Percentiles rank a stretch among this genome's conserved stretches.
phyloP scores from a whole-genome alignment of 2,888 invertebrate genomes.

The Carterocephalus palaemon region DNA sequence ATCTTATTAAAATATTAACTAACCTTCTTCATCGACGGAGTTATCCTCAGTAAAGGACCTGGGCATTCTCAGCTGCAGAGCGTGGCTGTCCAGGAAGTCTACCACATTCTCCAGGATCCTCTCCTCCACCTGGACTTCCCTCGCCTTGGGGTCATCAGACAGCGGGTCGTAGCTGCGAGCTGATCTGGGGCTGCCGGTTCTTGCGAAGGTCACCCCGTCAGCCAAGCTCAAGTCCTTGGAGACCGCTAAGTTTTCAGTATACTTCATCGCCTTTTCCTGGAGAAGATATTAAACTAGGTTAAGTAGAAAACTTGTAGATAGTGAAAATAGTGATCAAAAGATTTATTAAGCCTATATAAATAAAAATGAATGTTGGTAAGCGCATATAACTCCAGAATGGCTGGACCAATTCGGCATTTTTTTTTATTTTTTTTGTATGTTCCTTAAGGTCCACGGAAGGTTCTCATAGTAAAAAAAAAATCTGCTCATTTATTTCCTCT shows the following conservation, averaged over 20 bases:
- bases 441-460: no score
- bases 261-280: conserved; percentile 73
- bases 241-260: conserved; percentile 66
- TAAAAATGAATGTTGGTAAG: no score
- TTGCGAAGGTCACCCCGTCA: conserved; percentile 65
- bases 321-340: neutral
- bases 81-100: conserved; percentile 68
- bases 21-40: conserved; percentile 71
- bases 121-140: conserved; percentile 65
- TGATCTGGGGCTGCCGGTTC: conserved; percentile 64
- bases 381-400: no score
- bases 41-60: conserved; percentile 68
- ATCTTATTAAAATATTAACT: conserved; percentile 25
- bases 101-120: conserved; percentile 70
- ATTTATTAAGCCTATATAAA: no score
- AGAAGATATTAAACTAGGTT: conserved; percentile 29
- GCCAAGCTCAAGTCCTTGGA: conserved; percentile 61
- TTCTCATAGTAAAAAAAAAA: no score
- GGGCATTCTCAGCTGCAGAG: conserved; percentile 68
- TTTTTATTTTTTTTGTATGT: no score
- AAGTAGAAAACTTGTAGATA: neutral
- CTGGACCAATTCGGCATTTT: no score
- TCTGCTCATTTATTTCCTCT: no score
- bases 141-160: conserved; percentile 62
- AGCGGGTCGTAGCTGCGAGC: conserved; percentile 68